These are phyloP conservation scores for Cnemophilus loriae DNA, from an alignment of 2,113 vertebrate genomes.

Conservation along the genomic window DNA sequence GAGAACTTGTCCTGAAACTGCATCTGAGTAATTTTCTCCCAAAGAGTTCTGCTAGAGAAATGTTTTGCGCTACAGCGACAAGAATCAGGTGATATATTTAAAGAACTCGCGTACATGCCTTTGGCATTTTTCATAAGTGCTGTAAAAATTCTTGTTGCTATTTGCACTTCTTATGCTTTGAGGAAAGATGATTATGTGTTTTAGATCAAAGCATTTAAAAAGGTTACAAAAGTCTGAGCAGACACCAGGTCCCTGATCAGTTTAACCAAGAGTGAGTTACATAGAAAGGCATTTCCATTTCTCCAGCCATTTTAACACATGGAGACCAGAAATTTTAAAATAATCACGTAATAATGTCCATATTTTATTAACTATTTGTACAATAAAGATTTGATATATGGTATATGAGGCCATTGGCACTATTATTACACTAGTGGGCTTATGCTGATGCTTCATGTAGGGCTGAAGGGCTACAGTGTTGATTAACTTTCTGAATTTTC, in stretches of 20 bases:
- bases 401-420: not conserved
- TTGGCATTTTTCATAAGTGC: not conserved
- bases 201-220: not conserved
- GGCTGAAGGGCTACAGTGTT: not conserved
- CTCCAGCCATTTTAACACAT: not conserved
- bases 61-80: not conserved
- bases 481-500: not conserved
- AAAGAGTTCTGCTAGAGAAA: not conserved
- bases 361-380: not conserved
- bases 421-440: not conserved
- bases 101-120: not conserved
- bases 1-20: not conserved
- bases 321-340: not conserved
- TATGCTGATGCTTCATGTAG: not conserved
- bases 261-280: not conserved
- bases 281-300: not conserved
- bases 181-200: not conserved
- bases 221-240: not conserved
- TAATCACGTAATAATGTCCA: not conserved
- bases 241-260: not conserved
- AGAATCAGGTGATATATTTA: not conserved
- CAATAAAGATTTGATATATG: not conserved
- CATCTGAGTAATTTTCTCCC: not conserved
- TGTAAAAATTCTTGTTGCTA: not conserved
- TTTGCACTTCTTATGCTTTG: not conserved